These are phyloP conservation scores for Caradrina kadenii DNA, from an alignment of 2,888 invertebrate genomes.

Conservation along the genomic window DNA sequence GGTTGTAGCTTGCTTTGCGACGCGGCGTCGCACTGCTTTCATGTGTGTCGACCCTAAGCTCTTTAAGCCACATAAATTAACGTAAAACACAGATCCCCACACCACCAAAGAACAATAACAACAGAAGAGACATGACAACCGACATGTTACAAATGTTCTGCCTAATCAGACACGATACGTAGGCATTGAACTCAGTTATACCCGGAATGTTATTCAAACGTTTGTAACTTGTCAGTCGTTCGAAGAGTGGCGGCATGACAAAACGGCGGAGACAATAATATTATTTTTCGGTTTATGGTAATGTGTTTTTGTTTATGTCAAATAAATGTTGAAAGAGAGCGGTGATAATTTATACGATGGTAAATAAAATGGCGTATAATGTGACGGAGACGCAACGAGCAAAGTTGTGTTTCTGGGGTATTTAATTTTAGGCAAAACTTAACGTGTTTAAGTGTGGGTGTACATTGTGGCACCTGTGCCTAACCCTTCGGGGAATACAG, in stretches of 20 bases:
- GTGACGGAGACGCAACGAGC: too few species aligned
- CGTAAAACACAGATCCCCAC: not conserved
- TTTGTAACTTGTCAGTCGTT: constrained; percentile 34
- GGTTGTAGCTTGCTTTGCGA: too few species aligned
- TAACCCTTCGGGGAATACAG: too few species aligned
- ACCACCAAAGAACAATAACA: not conserved
- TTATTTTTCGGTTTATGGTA: constrained; percentile 23
- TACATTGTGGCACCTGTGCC: too few species aligned
- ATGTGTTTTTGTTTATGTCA: constrained; percentile 43
- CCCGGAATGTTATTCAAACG: constrained; percentile 21
- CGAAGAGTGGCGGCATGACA: constrained; percentile 34
- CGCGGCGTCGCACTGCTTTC: too few species aligned
- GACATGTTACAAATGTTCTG: constrained; percentile 23
- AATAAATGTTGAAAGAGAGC: not conserved
- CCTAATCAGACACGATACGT: constrained; percentile 32
- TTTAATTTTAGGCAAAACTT: too few species aligned
- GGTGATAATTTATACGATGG: not conserved
- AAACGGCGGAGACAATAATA: constrained; percentile 33
- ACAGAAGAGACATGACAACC: not conserved
- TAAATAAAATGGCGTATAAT: constrained; percentile 1
- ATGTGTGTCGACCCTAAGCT: too few species aligned
- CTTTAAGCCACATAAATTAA: not conserved
- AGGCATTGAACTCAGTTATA: constrained; percentile 30
- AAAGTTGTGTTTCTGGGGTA: too few species aligned
- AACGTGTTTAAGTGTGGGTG: too few species aligned